Percentiles rank a stretch among this genome's conserved stretches.
Evolutionary conservation across 2,888 invertebrate genomes (phyloP).

Genomic region (Troides aeacus): DNA sequence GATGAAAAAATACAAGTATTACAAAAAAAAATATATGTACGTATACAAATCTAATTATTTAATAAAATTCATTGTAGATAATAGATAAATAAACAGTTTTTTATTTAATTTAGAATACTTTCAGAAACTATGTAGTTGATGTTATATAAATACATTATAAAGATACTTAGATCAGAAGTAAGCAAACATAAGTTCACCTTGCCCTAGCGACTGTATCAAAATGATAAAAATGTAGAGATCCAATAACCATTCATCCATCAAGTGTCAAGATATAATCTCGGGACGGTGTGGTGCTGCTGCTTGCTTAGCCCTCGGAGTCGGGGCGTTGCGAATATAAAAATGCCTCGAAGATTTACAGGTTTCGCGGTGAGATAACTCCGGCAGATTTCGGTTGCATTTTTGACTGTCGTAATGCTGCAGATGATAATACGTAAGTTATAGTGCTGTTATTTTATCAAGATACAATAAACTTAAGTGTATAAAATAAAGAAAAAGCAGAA

Average conservation of each 20-base stretch:
- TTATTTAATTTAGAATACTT: no score
- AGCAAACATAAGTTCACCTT: constrained; percentile 54
- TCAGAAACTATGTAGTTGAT: no score
- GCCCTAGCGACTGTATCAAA: constrained; percentile 75
- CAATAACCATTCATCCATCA: constrained; percentile 91
- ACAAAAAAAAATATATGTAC: no score
- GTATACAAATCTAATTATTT: no score
- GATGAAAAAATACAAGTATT: no score
- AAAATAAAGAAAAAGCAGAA: no score
- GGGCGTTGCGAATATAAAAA: constrained; percentile 75
- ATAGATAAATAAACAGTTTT: no score
- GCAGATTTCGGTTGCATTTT: constrained; percentile 66
- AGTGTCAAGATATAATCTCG: constrained; percentile 85
- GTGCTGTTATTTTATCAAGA: no score
- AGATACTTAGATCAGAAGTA: constrained; percentile 47
- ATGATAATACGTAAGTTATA: background rate
- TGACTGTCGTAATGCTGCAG: background rate
- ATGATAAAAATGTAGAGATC: constrained; percentile 84
- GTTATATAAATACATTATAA: background rate
- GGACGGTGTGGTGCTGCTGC: constrained; percentile 67
- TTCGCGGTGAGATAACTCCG: constrained; percentile 63
- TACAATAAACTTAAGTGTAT: no score
- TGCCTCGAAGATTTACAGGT: constrained; percentile 78
- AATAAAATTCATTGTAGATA: no score
- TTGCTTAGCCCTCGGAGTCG: constrained; percentile 71